Evolutionary conservation across 2,797 vertebrate genomes (phyloP).

Genomic region (Australoheros facetus): DNA sequence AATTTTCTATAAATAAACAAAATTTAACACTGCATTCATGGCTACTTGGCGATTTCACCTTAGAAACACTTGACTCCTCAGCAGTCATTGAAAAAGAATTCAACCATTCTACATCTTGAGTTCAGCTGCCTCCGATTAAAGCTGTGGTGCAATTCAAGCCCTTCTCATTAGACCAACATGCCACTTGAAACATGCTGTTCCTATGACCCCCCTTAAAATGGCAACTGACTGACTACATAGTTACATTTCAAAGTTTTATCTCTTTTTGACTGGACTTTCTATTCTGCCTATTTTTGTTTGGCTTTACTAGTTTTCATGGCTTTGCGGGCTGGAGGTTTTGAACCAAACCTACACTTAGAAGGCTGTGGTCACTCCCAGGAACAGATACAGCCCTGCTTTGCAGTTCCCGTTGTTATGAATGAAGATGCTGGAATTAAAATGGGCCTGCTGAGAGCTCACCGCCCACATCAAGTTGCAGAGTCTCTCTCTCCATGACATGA

Average conservation of each 20-base stretch:
- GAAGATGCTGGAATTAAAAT: conserved; percentile 45
- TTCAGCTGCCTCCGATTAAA: conserved; percentile 67
- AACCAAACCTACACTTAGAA: conserved; percentile 45
- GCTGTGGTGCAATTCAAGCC: conserved; percentile 54
- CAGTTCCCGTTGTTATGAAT: conserved; percentile 21
- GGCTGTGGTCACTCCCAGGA: conserved; percentile 42
- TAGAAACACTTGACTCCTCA: neutral
- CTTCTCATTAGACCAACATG: conserved; percentile 64
- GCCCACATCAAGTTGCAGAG: conserved; percentile 41
- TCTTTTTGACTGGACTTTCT: conserved; percentile 59
- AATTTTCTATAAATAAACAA: neutral
- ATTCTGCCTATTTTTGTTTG: conserved; percentile 44
- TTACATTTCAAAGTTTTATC: conserved; percentile 38
- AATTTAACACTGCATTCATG: conserved; percentile 9
- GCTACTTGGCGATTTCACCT: conserved; percentile 17
- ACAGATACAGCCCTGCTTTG: conserved; percentile 20
- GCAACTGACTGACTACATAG: conserved; percentile 40
- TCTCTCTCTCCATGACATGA: conserved; percentile 48
- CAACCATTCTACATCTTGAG: conserved; percentile 39
- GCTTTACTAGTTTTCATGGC: conserved; percentile 35
- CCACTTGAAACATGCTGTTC: conserved; percentile 58
- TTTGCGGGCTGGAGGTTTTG: conserved; percentile 36
- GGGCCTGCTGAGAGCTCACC: conserved; percentile 24
- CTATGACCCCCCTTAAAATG: conserved; percentile 23
- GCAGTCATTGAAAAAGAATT: conserved; percentile 36